Percentiles rank a stretch among this genome's conserved stretches.
Conservation (phyloP, 2,113 vertebrate genomes). For the Arizona elegans region DNA sequence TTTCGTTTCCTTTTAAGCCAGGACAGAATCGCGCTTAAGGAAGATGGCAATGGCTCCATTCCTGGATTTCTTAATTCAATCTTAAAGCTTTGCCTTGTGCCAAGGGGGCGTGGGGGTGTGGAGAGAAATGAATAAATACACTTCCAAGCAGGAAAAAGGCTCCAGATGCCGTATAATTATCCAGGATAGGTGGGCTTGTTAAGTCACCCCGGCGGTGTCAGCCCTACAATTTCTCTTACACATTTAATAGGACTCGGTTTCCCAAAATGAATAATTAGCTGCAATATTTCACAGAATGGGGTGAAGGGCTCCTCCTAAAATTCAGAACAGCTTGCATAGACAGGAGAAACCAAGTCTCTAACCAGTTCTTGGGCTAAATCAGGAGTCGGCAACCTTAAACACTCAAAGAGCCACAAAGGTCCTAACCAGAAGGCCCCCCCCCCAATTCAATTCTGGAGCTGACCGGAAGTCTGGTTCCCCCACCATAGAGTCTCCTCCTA, state of each 20-base stretch:
- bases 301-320: neutral
- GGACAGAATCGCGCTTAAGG: neutral
- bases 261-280: neutral
- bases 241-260: neutral
- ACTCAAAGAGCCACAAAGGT: no score
- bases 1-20: neutral
- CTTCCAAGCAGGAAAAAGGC: neutral
- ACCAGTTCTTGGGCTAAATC: neutral
- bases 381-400: no score
- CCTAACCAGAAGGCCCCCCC: no score
- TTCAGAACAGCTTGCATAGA: neutral
- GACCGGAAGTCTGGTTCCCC: no score
- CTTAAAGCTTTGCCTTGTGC: neutral
- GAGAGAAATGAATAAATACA: neutral
- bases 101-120: neutral
- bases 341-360: neutral
- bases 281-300: neutral
- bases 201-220: neutral
- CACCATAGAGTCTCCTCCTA: no score
- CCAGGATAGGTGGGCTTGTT: neutral
- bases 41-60: neutral
- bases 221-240: neutral
- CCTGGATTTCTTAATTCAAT: neutral
- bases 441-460: no score
- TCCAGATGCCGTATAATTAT: neutral